Base-by-base conservation (phyloP, 2,888 invertebrate genomes). In the Heliothis peltigera region DNA sequence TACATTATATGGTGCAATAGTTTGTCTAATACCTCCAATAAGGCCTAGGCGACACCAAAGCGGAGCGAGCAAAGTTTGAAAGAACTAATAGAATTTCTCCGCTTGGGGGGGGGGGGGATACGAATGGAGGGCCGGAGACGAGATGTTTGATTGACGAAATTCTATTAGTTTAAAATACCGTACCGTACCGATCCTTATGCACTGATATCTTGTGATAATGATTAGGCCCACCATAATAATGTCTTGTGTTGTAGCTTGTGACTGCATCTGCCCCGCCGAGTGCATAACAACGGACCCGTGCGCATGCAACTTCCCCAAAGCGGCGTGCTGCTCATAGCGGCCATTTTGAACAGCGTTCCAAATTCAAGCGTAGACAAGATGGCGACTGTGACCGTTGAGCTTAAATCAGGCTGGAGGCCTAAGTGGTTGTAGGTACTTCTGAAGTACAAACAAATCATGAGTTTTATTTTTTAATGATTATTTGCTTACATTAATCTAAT, bases 221-320 rank as follows among this genome's bases (percentile, higher is more conserved):
- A 25, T 6, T 25, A 25, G 25, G 25, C 4, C 1, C 25, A 25
- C 1, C 25, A 32, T 25, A 25, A 25, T n/a, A 39, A n/a, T 39
- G 4, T 17, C 32, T 15, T 35, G 54, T 66, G 58, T 55, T 39
- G 10, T 89, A 95, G 94, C 94, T 32, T 95, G 94, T 72, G 79
- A 86, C 58, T 95, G 94, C 79, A 85, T 83, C 1, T 93, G 93
- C 64, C 93, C 94, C 0, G 87, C 91, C 15, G 84, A 91, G 75
- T 94, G 94, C 75, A 92, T 94, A 75, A 83, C 89, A 39, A 92
- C 89, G n/a, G 91, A 94, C 51, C 93, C 94, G 0, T 94, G 94
- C 79, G 92, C 92, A 2, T 94, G 94, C 74, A 84, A 74, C 12
- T 94, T 92, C 87, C 94, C 94, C 5, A 88, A 71, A 75, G 94